Conservation (phyloP, 2,797 vertebrate genomes). For the Threskiornis aethiopicus region DNA sequence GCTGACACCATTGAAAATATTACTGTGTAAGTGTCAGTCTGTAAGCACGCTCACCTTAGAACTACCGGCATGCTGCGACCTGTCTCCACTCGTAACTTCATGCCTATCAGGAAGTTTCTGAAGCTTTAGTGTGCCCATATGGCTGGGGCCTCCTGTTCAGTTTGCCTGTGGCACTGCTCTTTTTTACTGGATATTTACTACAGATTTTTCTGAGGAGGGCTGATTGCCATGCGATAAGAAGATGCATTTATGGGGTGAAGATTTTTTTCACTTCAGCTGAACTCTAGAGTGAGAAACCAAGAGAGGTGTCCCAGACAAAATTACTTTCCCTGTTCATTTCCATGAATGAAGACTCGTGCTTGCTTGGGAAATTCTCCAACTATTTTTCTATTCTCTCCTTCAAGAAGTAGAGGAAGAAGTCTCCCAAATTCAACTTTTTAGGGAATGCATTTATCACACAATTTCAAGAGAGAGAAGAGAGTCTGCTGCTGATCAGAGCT, state of each 20-base stretch:
- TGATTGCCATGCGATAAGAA: background rate
- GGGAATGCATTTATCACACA: background rate
- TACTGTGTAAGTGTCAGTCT: background rate
- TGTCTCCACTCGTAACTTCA: background rate
- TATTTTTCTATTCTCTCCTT: background rate
- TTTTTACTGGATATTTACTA: background rate
- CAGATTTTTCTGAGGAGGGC: background rate
- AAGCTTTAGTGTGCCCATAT: background rate
- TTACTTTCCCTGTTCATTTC: background rate
- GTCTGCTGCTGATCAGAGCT: background rate
- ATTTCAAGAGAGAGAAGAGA: background rate
- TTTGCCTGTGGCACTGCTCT: background rate
- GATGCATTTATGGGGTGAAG: background rate
- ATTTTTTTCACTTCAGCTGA: background rate
- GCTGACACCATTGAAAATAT: background rate
- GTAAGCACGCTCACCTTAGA: background rate
- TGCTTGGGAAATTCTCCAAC: background rate
- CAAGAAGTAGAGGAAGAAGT: background rate
- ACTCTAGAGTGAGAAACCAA: background rate
- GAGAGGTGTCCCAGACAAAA: background rate
- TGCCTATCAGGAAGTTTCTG: background rate
- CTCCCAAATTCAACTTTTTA: background rate
- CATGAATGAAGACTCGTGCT: accelerated
- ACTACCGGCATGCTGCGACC: background rate
- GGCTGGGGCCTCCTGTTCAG: background rate